Base-by-base conservation (phyloP, 2,113 vertebrate species). In the Passer montanus region DNA sequence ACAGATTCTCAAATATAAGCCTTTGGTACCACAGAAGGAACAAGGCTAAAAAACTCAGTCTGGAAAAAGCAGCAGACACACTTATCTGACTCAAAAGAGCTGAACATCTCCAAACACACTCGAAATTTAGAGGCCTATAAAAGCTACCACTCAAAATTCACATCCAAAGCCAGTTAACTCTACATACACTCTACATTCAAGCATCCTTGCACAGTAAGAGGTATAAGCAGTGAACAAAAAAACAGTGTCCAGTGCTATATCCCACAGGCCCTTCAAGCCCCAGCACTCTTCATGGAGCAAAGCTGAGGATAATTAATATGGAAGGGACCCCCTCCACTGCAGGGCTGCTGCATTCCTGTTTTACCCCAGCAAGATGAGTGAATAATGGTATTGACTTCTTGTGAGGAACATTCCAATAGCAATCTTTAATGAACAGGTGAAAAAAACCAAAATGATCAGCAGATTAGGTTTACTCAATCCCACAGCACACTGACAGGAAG, bases 401-500 rank as follows among this genome's bases (percentile, higher is more conserved):
- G 30, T 50, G 47, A 69, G 33, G 53, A 92, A 63, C 10, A 60
- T 28, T 56, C 13, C 31, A 27, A 37, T 4, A 66, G 22, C 39
- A 67, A 19, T 64, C 83, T 68, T 67, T 70, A 77, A 80, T 56
- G 43, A 83, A 28, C 6, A 56, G 10, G n/a, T 56, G 6, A 39
- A 63, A 60, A 78, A 60, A 67, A 0, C 3, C 19, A 6, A 85
- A 59, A 31, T 6, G 7, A 77, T 23, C 27, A 56, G 39, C 30
- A 81, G 43, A 47, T 72, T 56, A 5, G 10, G 30, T 47, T 75
- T 55, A 39, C 23, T 59, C 49, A 59, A 67, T 76, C 26, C 41
- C 4, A 23, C 7, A 67, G 22, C 13, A 33, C 60, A 46, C 39
- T 0, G 1, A 50, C 4, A 53, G 0, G 0, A 67, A 30, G 11